Evolutionary conservation across 2,113 vertebrate species (phyloP).

Genomic region (Verasper variegatus): DNA sequence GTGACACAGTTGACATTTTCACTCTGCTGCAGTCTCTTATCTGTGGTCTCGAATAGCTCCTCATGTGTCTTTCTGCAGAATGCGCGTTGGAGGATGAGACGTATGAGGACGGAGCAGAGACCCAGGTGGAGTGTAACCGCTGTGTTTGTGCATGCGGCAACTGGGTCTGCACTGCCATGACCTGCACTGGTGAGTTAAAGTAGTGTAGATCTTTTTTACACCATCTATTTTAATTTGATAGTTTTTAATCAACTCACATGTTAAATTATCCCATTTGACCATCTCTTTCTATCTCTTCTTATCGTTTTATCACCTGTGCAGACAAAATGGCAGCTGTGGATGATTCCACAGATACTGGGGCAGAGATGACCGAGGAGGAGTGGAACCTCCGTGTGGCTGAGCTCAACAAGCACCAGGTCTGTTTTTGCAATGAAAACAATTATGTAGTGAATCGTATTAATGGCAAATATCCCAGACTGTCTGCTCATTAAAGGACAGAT

Average conservation of each 20-base stretch:
- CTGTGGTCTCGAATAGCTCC: neutral
- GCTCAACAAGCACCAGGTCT: conserved; percentile 97
- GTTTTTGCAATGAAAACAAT: conserved; percentile 4
- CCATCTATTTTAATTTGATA: neutral
- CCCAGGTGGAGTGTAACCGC: conserved; percentile 96
- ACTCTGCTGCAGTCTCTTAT: neutral
- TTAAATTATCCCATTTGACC: neutral
- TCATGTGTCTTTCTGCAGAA: conserved; percentile 77
- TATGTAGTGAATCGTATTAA: neutral
- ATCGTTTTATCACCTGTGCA: conserved; percentile 54
- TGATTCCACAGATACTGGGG: conserved; percentile 75
- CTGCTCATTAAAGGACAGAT: neutral
- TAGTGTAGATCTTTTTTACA: neutral
- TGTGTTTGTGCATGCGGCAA: conserved; percentile 98
- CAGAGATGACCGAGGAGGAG: conserved; percentile 93
- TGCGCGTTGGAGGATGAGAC: conserved; percentile 97
- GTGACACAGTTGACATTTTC: too few species aligned
- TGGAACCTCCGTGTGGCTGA: conserved; percentile 91
- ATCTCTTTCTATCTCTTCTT: neutral
- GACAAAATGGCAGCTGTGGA: conserved; percentile 82
- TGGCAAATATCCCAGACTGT: neutral
- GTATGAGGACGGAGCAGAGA: conserved; percentile 94
- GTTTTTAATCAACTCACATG: neutral
- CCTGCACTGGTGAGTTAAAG: conserved; percentile 87
- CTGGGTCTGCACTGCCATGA: conserved; percentile 99